Percentiles rank a stretch among this genome's conserved stretches.
Evolutionary conservation across 2,888 invertebrate species (phyloP).

Genomic region (Tineola bisselliella): DNA sequence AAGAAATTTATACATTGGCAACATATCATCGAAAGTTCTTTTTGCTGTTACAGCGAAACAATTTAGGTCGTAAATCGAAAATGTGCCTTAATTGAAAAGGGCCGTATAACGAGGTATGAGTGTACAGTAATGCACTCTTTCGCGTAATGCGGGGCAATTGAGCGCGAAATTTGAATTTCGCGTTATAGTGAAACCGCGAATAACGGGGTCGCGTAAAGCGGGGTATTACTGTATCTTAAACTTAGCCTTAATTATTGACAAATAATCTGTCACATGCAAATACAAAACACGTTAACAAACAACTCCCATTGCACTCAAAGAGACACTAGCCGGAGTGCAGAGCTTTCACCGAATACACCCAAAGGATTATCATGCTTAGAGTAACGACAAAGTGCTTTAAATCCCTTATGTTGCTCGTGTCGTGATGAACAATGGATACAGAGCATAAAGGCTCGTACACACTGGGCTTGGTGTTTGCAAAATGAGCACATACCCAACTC

Average conservation of each 20-base stretch:
- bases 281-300: constrained; percentile 1
- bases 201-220: no score
- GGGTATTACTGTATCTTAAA: no score
- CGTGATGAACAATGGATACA: background rate
- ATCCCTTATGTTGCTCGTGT: background rate
- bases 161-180: no score
- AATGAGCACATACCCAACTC: constrained; percentile 4
- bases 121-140: no score
- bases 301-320: background rate
- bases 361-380: background rate
- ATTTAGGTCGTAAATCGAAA: no score
- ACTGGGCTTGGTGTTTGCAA: constrained; percentile 1
- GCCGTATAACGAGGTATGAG: no score
- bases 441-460: background rate
- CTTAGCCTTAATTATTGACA: background rate
- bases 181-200: no score
- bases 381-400: background rate
- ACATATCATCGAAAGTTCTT: no score
- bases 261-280: background rate
- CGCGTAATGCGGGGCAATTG: no score
- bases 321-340: background rate
- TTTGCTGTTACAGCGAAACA: no score
- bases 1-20: no score
- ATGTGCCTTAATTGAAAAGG: no score
- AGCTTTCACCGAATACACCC: background rate